Conservation (phyloP, 2,113 vertebrate species). For the Bagarius yarrelli region DNA sequence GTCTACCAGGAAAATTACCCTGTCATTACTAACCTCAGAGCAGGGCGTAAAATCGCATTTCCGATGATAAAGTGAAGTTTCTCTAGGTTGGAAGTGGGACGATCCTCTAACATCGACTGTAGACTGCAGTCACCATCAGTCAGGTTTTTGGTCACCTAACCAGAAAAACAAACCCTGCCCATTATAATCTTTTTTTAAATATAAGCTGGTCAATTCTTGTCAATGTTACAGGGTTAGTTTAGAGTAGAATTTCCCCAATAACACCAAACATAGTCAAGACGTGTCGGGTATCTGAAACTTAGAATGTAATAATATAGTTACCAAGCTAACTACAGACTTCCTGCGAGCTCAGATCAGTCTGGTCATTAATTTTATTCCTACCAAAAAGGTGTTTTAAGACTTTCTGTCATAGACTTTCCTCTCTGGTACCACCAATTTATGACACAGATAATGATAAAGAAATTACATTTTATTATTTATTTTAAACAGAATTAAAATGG, state of each 20-base stretch:
- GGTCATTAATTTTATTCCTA: too few relatives aligned
- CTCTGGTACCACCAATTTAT: too few relatives aligned
- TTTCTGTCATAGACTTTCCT: too few relatives aligned
- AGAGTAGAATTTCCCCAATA: not conserved
- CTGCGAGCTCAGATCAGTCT: too few relatives aligned
- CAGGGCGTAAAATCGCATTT: conserved; percentile 91
- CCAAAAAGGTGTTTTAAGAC: too few relatives aligned
- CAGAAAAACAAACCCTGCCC: not conserved
- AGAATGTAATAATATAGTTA: not conserved
- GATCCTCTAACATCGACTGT: conserved; percentile 93
- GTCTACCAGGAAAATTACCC: not conserved
- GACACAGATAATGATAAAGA: too few relatives aligned
- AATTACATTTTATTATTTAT: too few relatives aligned
- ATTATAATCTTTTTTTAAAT: not conserved
- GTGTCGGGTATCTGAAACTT: not conserved
- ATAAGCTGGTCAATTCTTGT: not conserved
- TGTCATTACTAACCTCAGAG: conserved; percentile 75
- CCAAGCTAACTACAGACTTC: too few relatives aligned
- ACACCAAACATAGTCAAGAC: not conserved
- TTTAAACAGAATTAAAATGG: too few relatives aligned
- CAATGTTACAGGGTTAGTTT: not conserved
- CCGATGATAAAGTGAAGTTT: conserved; percentile 98
- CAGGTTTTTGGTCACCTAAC: conserved; percentile 90
- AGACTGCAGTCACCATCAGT: conserved; percentile 84
- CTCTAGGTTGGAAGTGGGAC: conserved; percentile 96